These are phyloP conservation scores for Glaucopsyche alexis DNA, from an alignment of 2,888 invertebrate genomes.

Conservation along the genomic window DNA sequence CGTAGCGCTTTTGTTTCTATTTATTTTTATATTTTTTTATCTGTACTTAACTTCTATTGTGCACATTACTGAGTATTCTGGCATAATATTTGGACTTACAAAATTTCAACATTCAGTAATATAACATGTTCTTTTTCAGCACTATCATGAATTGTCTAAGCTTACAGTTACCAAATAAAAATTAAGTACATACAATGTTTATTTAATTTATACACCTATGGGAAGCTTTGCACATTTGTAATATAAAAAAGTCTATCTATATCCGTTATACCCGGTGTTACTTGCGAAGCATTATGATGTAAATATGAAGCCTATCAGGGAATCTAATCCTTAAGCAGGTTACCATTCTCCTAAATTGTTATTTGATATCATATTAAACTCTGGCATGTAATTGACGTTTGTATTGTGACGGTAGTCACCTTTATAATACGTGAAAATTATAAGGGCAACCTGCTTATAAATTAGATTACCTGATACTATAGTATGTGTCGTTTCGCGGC, in stretches of 20 bases:
- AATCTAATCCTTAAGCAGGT: too few relatives aligned
- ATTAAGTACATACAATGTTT: conserved; percentile 34
- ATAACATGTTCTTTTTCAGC: conserved; percentile 27
- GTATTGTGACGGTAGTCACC: too few relatives aligned
- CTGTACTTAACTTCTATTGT: conserved; percentile 48
- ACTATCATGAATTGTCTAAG: conserved; percentile 48
- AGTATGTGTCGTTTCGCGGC: too few relatives aligned
- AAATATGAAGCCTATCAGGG: not conserved
- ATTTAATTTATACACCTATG: conserved; percentile 31
- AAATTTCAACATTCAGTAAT: conserved; percentile 27
- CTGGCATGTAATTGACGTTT: too few relatives aligned
- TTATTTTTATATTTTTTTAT: conserved; percentile 46
- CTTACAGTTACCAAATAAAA: conserved; percentile 67
- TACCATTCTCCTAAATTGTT: too few relatives aligned
- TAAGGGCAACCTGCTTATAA: too few relatives aligned
- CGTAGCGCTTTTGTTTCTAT: conserved; percentile 57
- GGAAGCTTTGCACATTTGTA: conserved; percentile 5
- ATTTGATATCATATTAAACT: too few relatives aligned
- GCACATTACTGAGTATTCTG: conserved; percentile 24
- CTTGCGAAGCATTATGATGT: not conserved
- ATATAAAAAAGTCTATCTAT: not conserved
- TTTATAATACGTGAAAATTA: too few relatives aligned
- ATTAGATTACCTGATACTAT: too few relatives aligned
- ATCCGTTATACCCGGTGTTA: not conserved
- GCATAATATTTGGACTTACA: conserved; percentile 21